A percentile compares a stretch with the other conserved stretches of the same genome.
Evolutionary conservation across 2,888 invertebrate genomes (phyloP).

Genomic region (Dyspetes luteomarginatus): DNA sequence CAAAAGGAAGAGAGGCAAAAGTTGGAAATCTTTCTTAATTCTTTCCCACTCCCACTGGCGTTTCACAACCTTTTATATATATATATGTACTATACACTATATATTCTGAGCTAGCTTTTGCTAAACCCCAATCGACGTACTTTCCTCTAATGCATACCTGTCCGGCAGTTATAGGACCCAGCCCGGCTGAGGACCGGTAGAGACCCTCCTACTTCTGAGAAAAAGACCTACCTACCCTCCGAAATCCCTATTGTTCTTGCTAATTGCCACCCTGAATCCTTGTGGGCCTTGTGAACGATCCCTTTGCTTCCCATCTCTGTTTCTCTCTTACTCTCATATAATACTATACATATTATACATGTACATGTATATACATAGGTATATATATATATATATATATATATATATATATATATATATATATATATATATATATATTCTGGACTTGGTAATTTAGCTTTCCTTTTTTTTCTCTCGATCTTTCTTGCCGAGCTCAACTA

Average conservation of each 20-base stretch:
- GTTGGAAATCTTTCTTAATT: conserved; percentile 18
- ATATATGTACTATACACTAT: no score
- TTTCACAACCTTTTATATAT: no score
- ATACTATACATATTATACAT: no score
- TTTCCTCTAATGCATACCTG: conserved; percentile 56
- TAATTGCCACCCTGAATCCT: conserved; percentile 81
- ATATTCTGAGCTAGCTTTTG: conserved; percentile 18
- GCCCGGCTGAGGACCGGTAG: conserved; percentile 47
- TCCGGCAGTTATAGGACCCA: conserved; percentile 30
- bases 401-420: no score
- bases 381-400: no score
- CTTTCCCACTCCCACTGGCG: conserved; percentile 8
- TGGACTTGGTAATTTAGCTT: not conserved
- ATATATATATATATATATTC: conserved; percentile 3
- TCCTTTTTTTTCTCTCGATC: conserved; percentile 5
- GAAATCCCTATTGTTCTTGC: conserved; percentile 82
- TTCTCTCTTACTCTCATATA: conserved; percentile 6
- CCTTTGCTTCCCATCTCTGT: conserved; percentile 32
- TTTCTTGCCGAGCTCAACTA: no score
- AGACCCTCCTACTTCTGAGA: conserved; percentile 25
- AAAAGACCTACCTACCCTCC: conserved; percentile 69
- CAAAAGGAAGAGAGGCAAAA: not conserved
- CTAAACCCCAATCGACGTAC: conserved; percentile 34
- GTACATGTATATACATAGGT: no score
- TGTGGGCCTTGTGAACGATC: conserved; percentile 58